These are phyloP conservation scores for Athetis lepigone DNA, from an alignment of 2,888 invertebrate genomes.

Conservation along the genomic window DNA sequence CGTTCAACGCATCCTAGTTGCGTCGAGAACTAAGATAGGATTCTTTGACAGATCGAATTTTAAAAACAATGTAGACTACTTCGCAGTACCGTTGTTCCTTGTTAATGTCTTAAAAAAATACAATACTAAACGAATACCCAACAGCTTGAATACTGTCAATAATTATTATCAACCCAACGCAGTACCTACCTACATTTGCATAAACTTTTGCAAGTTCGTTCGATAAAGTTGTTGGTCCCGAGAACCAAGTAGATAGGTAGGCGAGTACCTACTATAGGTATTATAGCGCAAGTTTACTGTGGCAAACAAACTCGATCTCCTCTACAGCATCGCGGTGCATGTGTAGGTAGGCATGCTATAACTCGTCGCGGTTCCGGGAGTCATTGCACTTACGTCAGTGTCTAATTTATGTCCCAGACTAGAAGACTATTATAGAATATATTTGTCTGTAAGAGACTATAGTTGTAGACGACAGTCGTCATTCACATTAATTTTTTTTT, in stretches of 20 bases:
- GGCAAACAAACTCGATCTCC: conserved; percentile 55
- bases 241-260: conserved; percentile 34
- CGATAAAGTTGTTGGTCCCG: conserved; percentile 46
- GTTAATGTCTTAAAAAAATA: conserved; percentile 13
- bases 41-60: conserved; percentile 25
- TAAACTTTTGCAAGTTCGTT: conserved; percentile 53
- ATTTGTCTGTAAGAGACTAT: not conserved
- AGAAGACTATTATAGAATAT: not conserved
- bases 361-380: conserved; percentile 64
- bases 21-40: conserved; percentile 58
- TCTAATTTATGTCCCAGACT: conserved; percentile 37
- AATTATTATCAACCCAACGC: conserved; percentile 27
- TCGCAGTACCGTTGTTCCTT: not conserved
- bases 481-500: too few species aligned
- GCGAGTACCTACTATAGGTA: conserved; percentile 35
- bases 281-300: conserved; percentile 41
- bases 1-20: conserved; percentile 79
- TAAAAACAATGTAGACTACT: conserved; percentile 16
- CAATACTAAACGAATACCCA: not conserved
- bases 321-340: conserved; percentile 36
- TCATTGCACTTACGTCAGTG: conserved; percentile 64
- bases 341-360: conserved; percentile 46
- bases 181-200: conserved; percentile 41
- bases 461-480: too few species aligned
- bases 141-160: conserved; percentile 31